Evolutionary conservation across 2,113 vertebrate species (phyloP).

Genomic region (Halichoerus grypus): DNA sequence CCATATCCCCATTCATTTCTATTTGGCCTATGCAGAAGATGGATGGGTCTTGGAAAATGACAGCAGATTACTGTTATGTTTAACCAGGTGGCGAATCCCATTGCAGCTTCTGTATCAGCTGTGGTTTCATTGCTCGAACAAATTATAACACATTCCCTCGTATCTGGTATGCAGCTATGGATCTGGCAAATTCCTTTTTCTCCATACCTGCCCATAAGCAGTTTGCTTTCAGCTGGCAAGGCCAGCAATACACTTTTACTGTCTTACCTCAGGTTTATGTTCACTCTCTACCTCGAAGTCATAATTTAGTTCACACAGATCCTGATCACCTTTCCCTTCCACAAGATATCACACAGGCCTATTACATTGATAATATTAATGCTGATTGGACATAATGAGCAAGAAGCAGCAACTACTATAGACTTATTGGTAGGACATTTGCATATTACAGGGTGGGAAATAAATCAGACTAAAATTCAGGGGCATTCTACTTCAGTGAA

Average conservation of each 20-base stretch:
- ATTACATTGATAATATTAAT: not conserved
- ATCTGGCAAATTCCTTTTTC: not conserved
- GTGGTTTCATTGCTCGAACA: not conserved
- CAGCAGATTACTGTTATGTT: not conserved
- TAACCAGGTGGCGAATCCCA: not conserved
- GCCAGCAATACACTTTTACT: not conserved
- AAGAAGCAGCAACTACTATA: not conserved
- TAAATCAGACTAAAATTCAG: not conserved
- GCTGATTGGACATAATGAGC: not conserved
- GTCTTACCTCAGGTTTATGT: not conserved
- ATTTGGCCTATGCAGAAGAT: not conserved
- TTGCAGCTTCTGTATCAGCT: not conserved
- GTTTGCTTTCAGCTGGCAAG: not conserved
- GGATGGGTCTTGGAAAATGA: not conserved
- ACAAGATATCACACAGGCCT: not conserved
- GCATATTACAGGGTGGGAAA: not conserved
- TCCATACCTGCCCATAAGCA: not conserved
- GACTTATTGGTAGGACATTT: not conserved
- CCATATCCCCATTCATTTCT: not conserved
- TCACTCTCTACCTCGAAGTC: not conserved
- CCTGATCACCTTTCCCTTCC: not conserved
- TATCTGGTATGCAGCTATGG: not conserved
- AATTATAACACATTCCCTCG: not conserved
- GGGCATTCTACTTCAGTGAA: not conserved
- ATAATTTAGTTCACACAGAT: not conserved